Conservation (phyloP, 2,797 vertebrate species). For the Trachops cirrhosus region DNA sequence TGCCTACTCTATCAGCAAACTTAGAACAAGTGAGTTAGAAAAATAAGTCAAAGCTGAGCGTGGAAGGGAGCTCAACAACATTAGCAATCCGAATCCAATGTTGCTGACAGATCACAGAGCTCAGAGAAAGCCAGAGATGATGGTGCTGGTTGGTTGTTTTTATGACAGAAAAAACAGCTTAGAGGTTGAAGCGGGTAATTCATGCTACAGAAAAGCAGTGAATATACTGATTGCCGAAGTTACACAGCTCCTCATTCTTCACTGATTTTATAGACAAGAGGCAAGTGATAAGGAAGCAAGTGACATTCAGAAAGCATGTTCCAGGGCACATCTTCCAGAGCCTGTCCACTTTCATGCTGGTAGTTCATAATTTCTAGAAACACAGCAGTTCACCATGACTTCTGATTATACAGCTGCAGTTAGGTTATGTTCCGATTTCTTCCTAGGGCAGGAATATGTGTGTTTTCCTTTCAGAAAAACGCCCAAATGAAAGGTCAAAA, state of each 20-base stretch:
- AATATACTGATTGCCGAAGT: background rate
- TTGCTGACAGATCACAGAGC: background rate
- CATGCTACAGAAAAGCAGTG: background rate
- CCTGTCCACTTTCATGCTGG: background rate
- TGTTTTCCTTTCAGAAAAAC: background rate
- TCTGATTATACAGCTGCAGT: background rate
- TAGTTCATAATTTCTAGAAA: background rate
- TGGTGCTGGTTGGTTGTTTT: background rate
- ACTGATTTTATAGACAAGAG: background rate
- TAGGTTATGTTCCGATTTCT: background rate
- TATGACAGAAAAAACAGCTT: background rate
- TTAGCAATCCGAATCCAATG: background rate
- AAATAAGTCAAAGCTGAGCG: background rate
- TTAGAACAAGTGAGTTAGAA: background rate
- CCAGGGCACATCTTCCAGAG: background rate
- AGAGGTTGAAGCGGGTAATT: background rate
- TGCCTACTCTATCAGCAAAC: background rate
- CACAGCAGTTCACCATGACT: background rate
- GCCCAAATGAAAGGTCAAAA: conserved; percentile 5
- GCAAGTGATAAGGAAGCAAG: background rate
- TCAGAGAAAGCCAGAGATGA: background rate
- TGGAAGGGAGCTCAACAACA: background rate
- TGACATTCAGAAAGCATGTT: background rate
- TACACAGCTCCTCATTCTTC: background rate
- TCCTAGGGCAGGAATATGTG: background rate